Percentiles rank a stretch among this genome's conserved stretches.
Conservation (phyloP, 2,797 vertebrate genomes). For the Squalus acanthias region DNA sequence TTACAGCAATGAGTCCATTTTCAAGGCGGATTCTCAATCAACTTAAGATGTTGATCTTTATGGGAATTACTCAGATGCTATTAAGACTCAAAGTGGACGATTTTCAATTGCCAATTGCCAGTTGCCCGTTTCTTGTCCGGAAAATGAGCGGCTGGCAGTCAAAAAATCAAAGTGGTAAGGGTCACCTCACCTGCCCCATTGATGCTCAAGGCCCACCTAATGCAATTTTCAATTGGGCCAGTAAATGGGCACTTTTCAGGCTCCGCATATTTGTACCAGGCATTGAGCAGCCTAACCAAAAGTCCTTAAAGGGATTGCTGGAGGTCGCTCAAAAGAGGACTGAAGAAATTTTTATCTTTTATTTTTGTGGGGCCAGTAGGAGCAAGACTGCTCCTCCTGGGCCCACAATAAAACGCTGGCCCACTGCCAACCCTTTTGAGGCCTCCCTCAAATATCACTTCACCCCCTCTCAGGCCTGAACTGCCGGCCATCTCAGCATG, state of each 20-base stretch:
- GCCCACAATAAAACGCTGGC: neutral
- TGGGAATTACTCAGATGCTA: neutral
- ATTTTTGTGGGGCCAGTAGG: neutral
- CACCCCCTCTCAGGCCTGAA: neutral
- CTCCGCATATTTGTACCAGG: neutral
- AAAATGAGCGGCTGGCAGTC: neutral
- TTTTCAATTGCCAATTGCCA: neutral
- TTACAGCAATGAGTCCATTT: neutral
- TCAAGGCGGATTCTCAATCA: neutral
- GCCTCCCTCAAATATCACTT: neutral
- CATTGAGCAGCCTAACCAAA: neutral
- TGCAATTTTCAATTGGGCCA: neutral
- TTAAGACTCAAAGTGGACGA: neutral
- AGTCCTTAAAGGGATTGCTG: neutral
- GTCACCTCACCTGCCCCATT: neutral
- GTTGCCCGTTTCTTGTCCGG: neutral
- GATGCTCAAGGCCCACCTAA: neutral
- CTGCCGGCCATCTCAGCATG: neutral
- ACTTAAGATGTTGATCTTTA: neutral
- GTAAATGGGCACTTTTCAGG: neutral
- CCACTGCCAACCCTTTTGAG: neutral
- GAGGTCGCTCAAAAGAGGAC: neutral
- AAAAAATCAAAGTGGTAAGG: neutral
- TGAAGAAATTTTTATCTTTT: neutral
- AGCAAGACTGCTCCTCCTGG: neutral